Conservation (phyloP, 2,888 invertebrate species). For the Capitulum mitella region DNA sequence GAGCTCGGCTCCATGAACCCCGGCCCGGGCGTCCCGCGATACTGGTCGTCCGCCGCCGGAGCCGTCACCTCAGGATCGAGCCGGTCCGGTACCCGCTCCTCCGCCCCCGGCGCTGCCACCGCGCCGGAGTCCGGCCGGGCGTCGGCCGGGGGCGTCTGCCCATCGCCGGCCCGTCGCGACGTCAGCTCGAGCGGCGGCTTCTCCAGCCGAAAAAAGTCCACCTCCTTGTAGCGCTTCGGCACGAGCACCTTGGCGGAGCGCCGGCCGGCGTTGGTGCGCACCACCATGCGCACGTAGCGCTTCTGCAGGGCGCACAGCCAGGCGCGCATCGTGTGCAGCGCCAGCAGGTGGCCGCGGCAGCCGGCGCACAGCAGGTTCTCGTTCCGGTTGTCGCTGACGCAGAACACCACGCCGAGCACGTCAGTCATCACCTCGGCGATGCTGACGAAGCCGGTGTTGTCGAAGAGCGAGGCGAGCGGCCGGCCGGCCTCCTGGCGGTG, state of each 20-base stretch:
- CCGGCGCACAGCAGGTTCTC: not conserved
- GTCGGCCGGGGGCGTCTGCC: not conserved
- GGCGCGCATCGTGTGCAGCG: conserved; percentile 13
- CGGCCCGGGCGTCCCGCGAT: too few relatives aligned
- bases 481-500: not conserved
- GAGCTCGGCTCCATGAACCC: too few relatives aligned
- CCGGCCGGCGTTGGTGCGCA: not conserved
- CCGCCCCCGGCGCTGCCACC: not conserved
- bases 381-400: not conserved
- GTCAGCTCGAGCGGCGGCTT: not conserved
- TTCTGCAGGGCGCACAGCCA: not conserved
- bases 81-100: not conserved
- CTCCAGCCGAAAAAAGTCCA: not conserved
- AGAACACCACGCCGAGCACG: not conserved
- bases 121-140: not conserved
- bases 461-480: conserved; percentile 3
- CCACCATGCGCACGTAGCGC: not conserved
- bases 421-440: not conserved
- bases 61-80: too few relatives aligned
- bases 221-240: not conserved
- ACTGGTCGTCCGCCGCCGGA: too few relatives aligned
- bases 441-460: conserved; percentile 10
- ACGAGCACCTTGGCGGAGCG: not conserved
- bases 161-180: not conserved
- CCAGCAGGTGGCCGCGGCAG: conserved; percentile 10